Evolutionary conservation across 1,140 invertebrate species (phyloP), one percentile per base, ranked within the genome.

Genomic region (Drosophila kikkawai): DNA sequence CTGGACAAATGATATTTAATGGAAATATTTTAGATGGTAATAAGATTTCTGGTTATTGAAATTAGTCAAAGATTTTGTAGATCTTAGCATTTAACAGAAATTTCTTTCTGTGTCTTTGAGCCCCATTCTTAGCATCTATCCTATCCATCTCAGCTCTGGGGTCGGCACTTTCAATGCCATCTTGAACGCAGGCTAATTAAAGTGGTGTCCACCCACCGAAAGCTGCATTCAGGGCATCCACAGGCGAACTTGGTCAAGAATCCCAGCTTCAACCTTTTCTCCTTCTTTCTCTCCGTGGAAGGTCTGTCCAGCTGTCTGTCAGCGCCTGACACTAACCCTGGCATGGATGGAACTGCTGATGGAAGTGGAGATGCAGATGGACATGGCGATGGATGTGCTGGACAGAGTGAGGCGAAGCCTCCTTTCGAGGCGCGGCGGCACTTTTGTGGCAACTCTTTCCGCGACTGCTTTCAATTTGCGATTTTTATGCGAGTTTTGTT

Each of bases 201-300:
- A 90, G 81, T 90, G 80, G 85, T 84, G 81, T 90, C 85, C 84
- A 90, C 84, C 84, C 85, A 88, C 83, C 80, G 37, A 80, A 79
- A 70, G 47, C 60, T 39, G 47, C 57, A 51, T 42, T 50, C 63
- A 39, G 67, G n/a, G 48, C 41, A n/a, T 53, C 17, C n/a, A 19
- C 50, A 51, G 39, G 7, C n/a, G 4, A 44, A 19, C 51, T 55
- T 55, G 51, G 51, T 22, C 53, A 55, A 55, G 53, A 55, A 39
- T 63, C 36, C 26, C 58, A 48, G 7, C 13, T 26, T 51, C 63
- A 66, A 11, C 36, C n/a, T 13, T 48, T 12, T 13, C 22, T 47
- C 22, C 55, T 34, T 36, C 32, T n/a, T 37, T 26, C 48, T 50
- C 42, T 60, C 58, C 22, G 17, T 12, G 55, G 67, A 51, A 53